Evolutionary conservation across 1,140 invertebrate species (phyloP), one percentile per base, ranked within the genome.

Genomic region (Phymastichus coffea): DNA sequence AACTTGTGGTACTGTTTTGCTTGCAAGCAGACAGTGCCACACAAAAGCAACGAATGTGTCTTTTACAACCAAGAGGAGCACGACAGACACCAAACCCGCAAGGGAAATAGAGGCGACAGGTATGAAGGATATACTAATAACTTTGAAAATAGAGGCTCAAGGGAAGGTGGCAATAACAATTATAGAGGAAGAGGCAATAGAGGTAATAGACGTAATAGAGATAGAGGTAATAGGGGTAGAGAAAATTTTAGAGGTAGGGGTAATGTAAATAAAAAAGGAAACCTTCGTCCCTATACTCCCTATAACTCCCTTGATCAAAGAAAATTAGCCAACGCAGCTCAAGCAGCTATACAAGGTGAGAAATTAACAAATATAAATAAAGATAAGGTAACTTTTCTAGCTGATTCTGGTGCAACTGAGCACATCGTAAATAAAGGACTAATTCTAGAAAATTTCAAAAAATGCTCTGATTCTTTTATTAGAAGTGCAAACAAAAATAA

Each of bases 391-490:
- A 47, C n/a, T 14, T 67, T 65, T 44, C 15, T 65, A 19, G 64
- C 58, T 12, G 65, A 66, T 35, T 64, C 65, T 10, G 65, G 65
- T n/a, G 61, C 64, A 0, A 61, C 64, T 1, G 61, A 66, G 23
- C 63, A 64, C n/a, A 57, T 66, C 17, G 22, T 57, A 3, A 64
- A 64, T 49, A 63, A 62, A 48, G 51, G 55, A 20, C 46, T 59
- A 6, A 40, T 66, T 30, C 52, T 63, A 12, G 37, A 15, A 7
- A 40, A 64, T 46, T 66, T 62, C 40, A n/a, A 55, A 25, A 62
- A 48, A 64, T 47, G 22, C 38, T n/a, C 6, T 17, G 35, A 8
- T 6, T 40, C 22, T 12, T 23, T 40, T 4, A 64, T 66, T 28
- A 66, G 38, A 47, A 51, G 63, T 33, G 65, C 65, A 54, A 64